Evolutionary conservation across 64 coral and sea anemone genomes (phyloP).

Genomic region (Exaiptasia diaphana): DNA sequence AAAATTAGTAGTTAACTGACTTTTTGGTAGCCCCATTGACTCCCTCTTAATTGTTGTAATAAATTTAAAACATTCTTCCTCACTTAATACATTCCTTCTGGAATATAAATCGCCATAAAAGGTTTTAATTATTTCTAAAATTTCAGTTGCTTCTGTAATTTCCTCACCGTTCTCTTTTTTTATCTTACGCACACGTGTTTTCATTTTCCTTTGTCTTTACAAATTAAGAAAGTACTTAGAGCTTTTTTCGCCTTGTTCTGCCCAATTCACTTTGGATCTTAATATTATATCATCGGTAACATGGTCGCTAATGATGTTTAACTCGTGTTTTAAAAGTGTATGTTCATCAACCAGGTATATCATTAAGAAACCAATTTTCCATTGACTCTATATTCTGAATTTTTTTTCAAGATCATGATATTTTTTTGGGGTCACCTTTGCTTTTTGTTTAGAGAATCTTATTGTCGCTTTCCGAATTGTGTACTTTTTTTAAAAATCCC

Average conservation of each 20-base stretch:
- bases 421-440: background rate
- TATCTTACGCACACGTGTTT: constrained; percentile 10
- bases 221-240: constrained; percentile 3
- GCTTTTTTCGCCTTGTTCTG: constrained; percentile 26
- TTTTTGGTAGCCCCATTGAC: too few species aligned
- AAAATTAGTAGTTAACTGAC: too few species aligned
- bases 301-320: too few species aligned
- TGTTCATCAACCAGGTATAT: too few species aligned
- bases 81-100: background rate
- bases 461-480: background rate
- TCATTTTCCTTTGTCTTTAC: background rate
- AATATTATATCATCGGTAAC: too few species aligned
- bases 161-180: background rate
- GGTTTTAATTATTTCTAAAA: background rate
- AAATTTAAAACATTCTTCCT: background rate
- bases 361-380: background rate
- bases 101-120: constrained; percentile 11
- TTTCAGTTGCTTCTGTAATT: background rate
- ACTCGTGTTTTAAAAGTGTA: too few species aligned
- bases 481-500: background rate
- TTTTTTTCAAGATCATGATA: background rate
- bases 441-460: background rate
- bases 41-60: background rate
- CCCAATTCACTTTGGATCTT: too few species aligned
- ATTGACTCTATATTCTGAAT: background rate